Evolutionary conservation across 2,113 vertebrate genomes (phyloP), one percentile per base, ranked within the genome.

Genomic region (Varanus komodoensis): DNA sequence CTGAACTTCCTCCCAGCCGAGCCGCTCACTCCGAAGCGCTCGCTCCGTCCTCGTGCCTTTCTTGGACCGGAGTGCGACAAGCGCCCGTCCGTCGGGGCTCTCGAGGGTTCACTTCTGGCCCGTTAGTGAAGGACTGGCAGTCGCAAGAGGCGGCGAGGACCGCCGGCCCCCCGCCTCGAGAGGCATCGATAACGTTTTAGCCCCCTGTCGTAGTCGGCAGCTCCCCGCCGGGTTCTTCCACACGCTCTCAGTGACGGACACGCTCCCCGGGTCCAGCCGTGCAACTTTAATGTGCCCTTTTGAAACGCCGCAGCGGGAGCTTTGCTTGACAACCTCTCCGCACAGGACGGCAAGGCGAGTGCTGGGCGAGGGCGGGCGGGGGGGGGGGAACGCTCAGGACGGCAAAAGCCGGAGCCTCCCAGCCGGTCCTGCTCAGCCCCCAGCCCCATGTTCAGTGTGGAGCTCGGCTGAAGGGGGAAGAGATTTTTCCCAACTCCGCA

Each of bases 101-200:
- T n/a, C 71, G 32, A 73, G 1, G 2, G 32, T 73, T 73, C n/a
- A 2, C 48, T 54, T 32, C 78, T 50, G 54, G 25, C 8, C 27
- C 8, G 23, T 29, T 54, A 50, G n/a, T 48, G 54, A 23, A 23
- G 74, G 44, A 61, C 54, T 14, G 25, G 25, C 7, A 11, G 52
- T 21, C 14, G 68, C 19, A 25, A 71, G 34, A n/a, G 57, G 48
- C 32, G 6, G 17, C 6, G 52, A 89, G 81, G 34, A 57, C 32
- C 6, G 32, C 3, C 21, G 6, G 6, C 29, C 29, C 12, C 27
- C 4, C 25, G 29, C 61, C 68, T 12, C 17, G 68, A 89, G 69
- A 32, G 74, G 75, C 87, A 89, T 89, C 69, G 74, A 75, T 89
- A 89, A 82, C 32, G 11, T 82, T 82, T 89, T 29, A 38, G 90